These are phyloP conservation scores for Strigamia transsilvanica DNA, from an alignment of 2,888 invertebrate genomes.

Conservation along the genomic window DNA sequence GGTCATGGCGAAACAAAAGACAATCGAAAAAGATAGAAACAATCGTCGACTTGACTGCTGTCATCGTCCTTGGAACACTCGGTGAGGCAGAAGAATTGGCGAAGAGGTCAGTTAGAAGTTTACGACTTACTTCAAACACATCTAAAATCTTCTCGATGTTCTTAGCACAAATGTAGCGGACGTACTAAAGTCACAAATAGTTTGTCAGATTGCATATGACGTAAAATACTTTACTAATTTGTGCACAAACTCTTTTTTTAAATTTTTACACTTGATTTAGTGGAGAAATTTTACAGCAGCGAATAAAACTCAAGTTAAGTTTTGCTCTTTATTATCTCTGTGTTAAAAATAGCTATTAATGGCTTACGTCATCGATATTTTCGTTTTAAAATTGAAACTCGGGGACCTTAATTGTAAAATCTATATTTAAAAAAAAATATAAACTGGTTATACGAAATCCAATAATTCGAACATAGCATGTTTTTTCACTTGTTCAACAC, in stretches of 20 bases:
- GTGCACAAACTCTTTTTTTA: neutral
- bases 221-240: neutral
- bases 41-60: conserved; percentile 2
- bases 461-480: neutral
- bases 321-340: too few species aligned
- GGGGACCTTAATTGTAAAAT: too few species aligned
- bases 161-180: neutral
- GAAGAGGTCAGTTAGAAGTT: neutral
- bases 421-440: too few species aligned
- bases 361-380: too few species aligned
- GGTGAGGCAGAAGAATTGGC: conserved; percentile 1
- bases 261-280: too few species aligned
- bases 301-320: too few species aligned
- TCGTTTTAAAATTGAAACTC: too few species aligned
- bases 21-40: conserved; percentile 6
- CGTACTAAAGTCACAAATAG: neutral
- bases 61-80: neutral
- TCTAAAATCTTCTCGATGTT: conserved; percentile 4
- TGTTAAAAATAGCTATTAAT: too few species aligned
- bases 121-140: neutral
- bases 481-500: conserved; percentile 1
- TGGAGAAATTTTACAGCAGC: too few species aligned
- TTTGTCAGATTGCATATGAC: neutral
- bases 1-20: conserved; percentile 3
- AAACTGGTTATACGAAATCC: neutral